Conservation (phyloP, 2,113 vertebrate species). For the Myanophis thanlyinensis region DNA sequence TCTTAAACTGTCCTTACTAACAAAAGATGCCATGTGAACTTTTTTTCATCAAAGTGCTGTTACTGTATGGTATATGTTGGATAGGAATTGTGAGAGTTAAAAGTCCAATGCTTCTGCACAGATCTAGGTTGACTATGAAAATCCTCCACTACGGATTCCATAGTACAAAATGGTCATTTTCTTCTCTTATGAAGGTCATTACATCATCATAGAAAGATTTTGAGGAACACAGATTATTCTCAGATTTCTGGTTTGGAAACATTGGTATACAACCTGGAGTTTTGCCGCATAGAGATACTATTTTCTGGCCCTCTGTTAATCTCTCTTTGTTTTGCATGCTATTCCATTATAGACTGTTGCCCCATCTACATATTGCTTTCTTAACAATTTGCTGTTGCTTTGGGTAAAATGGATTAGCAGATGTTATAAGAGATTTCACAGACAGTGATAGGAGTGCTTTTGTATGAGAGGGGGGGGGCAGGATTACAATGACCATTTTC, state of each 20-base stretch:
- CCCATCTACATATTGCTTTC: neutral
- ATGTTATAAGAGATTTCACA: neutral
- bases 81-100: neutral
- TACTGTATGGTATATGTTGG: neutral
- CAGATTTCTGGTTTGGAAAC: neutral
- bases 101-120: neutral
- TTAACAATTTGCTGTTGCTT: constrained; percentile 1
- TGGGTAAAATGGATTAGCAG: neutral
- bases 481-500: neutral
- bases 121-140: neutral
- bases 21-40: neutral
- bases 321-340: neutral
- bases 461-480: neutral
- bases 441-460: neutral
- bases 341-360: neutral
- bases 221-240: neutral
- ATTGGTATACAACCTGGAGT: neutral
- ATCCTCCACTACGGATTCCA: neutral
- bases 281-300: neutral
- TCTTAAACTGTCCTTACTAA: neutral
- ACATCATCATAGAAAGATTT: neutral
- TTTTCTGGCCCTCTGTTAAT: neutral
- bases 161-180: neutral
- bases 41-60: neutral
- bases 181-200: neutral